These are phyloP conservation scores for Drosophila pullipes DNA, from an alignment of 2,888 invertebrate genomes.

Conservation along the genomic window DNA sequence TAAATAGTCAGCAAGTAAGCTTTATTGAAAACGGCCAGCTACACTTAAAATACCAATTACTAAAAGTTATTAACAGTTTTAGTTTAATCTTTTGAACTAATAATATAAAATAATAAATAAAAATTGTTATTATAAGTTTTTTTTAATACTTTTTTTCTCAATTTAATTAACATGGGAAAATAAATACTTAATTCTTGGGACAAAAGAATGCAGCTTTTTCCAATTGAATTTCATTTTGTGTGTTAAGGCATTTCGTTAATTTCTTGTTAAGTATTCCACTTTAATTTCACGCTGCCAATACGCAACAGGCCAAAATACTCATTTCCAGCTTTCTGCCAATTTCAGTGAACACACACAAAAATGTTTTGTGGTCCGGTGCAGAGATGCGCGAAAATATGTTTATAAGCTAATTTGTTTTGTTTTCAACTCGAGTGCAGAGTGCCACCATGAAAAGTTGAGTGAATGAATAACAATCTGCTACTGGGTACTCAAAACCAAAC, in stretches of 20 bases:
- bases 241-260: neutral
- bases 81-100: neutral
- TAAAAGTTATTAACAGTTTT: neutral
- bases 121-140: neutral
- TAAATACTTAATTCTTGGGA: neutral
- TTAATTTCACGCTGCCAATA: neutral
- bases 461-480: conserved; percentile 46
- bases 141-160: neutral
- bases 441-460: conserved; percentile 42
- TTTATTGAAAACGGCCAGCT: neutral
- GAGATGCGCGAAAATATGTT: conserved; percentile 58
- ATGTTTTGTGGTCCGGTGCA: conserved; percentile 39
- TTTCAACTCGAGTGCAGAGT: conserved; percentile 20
- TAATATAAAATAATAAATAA: neutral
- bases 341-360: neutral
- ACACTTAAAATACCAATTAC: neutral
- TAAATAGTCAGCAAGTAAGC: too few relatives aligned
- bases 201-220: neutral
- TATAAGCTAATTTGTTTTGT: conserved; percentile 57
- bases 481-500: neutral
- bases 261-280: neutral
- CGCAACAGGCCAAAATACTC: conserved; percentile 11
- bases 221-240: neutral
- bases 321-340: conserved; percentile 5
- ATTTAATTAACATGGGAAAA: neutral